A percentile compares a stretch with the other conserved stretches of the same genome.
phyloP scores from a whole-genome alignment of 2,797 vertebrate species.

The Myiotriccus ornatus region DNA sequence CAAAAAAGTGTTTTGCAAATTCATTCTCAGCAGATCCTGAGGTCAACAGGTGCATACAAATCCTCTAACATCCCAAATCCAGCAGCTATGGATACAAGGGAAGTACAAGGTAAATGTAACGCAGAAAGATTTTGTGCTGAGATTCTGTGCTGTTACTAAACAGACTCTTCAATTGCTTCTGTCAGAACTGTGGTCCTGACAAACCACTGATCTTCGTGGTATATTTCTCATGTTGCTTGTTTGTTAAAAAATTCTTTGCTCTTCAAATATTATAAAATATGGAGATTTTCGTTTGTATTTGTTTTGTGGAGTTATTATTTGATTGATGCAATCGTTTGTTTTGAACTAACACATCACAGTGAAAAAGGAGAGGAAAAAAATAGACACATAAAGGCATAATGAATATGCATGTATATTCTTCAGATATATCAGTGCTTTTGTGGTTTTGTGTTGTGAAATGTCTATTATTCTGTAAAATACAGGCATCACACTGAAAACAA shows the following conservation, averaged over 20 bases:
- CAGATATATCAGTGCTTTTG: accelerated
- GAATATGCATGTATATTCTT: too few relatives aligned
- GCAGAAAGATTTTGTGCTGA: background rate
- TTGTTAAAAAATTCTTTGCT: background rate
- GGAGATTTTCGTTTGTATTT: background rate
- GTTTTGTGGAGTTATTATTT: background rate
- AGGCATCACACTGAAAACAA: background rate
- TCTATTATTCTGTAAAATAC: background rate
- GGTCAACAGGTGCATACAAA: background rate
- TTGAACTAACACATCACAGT: accelerated
- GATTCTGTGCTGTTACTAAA: background rate
- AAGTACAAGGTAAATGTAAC: background rate
- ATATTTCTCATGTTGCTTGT: background rate
- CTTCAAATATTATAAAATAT: background rate
- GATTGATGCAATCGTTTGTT: background rate
- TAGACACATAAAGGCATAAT: background rate
- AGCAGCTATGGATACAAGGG: background rate
- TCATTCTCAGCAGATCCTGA: background rate
- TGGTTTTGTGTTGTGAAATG: background rate
- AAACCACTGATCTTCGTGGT: too few relatives aligned
- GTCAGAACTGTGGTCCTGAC: background rate
- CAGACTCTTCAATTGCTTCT: background rate
- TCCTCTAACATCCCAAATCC: background rate
- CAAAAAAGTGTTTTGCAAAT: background rate
- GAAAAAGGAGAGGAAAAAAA: background rate